phyloP scores from a whole-genome alignment of 2,888 invertebrate genomes.

The Andrena haemorrhoa region DNA sequence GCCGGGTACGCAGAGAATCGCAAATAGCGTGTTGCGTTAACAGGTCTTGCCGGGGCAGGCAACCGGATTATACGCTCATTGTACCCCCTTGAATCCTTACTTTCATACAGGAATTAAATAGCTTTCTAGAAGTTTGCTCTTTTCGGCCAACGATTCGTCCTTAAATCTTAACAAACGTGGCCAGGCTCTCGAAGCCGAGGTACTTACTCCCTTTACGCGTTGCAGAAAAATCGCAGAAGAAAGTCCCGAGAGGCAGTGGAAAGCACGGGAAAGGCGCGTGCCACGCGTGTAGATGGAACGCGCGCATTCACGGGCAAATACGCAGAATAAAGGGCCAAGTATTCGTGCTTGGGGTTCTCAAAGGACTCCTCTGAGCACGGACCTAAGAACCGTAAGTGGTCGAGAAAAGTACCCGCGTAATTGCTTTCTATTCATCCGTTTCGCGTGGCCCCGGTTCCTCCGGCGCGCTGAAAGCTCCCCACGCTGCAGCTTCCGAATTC shows the following conservation, averaged over 20 bases:
- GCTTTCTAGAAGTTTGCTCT: background rate
- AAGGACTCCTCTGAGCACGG: conserved; percentile 18
- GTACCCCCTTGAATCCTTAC: background rate
- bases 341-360: conserved; percentile 19
- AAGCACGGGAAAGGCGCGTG: conserved; percentile 9
- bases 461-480: background rate
- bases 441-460: conserved; percentile 19
- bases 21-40: conserved; percentile 9
- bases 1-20: background rate
- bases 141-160: conserved; percentile 5
- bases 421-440: conserved; percentile 65
- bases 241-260: background rate
- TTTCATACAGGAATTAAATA: conserved; percentile 10
- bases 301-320: conserved; percentile 27
- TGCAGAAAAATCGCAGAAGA: background rate
- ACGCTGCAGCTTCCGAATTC: background rate
- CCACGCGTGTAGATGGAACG: conserved; percentile 12
- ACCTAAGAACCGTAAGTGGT: conserved; percentile 51
- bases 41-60: background rate
- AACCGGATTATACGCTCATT: too few species aligned
- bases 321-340: background rate
- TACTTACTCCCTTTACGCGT: background rate
- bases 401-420: conserved; percentile 62
- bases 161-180: conserved; percentile 13
- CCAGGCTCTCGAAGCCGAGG: background rate